phyloP scores from a whole-genome alignment of 2,113 vertebrate species.

The Lanius collurio region DNA sequence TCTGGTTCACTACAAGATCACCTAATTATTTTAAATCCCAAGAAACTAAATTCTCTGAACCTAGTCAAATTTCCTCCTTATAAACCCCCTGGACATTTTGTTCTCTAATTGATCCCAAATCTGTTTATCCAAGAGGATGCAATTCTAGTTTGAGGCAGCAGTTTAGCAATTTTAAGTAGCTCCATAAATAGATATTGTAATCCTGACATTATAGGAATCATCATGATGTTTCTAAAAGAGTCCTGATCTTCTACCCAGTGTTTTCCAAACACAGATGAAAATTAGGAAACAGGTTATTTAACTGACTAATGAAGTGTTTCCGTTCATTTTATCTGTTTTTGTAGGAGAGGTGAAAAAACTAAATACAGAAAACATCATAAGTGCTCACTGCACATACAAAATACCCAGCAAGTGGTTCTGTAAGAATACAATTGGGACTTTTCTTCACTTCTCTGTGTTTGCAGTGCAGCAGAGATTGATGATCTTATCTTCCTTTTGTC shows the following conservation, averaged over 20 bases:
- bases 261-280: not conserved
- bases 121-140: not conserved
- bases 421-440: not conserved
- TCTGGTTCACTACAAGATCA: not conserved
- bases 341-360: not conserved
- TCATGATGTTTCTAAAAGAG: not conserved
- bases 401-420: not conserved
- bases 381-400: not conserved
- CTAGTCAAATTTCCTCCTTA: not conserved
- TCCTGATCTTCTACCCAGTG: not conserved
- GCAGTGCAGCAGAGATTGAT: not conserved
- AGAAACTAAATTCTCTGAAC: not conserved
- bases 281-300: not conserved
- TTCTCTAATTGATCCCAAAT: not conserved
- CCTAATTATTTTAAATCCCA: not conserved
- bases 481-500: not conserved
- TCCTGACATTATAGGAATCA: not conserved
- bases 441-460: not conserved
- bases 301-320: accelerated
- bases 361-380: accelerated
- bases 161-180: not conserved
- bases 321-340: not conserved
- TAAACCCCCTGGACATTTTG: not conserved
- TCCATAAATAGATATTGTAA: not conserved
- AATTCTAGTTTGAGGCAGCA: not conserved